A percentile compares a stretch with the other conserved stretches of the same genome.
phyloP scores from a whole-genome alignment of 1,140 invertebrate species.

The Zaprionus tsacasi region DNA sequence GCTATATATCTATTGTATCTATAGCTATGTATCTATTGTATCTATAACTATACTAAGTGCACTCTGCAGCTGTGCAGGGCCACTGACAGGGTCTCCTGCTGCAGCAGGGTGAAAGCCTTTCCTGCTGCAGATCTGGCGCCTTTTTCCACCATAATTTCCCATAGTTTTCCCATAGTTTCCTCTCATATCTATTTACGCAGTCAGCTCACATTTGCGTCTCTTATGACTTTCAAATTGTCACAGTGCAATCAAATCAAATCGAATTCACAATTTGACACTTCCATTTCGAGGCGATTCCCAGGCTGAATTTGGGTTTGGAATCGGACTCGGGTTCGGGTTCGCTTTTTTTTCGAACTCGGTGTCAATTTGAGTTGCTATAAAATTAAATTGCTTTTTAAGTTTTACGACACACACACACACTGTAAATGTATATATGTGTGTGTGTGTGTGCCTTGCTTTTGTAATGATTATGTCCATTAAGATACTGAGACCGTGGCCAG shows the following conservation, averaged over 20 bases:
- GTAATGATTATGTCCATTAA: constrained; percentile 54
- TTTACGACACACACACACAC: constrained; percentile 24
- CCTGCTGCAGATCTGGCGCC: neutral
- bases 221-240: constrained; percentile 25
- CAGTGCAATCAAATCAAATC: constrained; percentile 27
- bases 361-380: constrained; percentile 73
- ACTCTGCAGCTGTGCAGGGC: neutral
- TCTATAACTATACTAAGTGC: neutral
- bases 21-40: too few species aligned
- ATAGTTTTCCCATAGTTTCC: neutral
- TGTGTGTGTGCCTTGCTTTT: constrained; percentile 30
- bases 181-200: neutral
- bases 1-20: too few species aligned
- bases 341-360: constrained; percentile 43
- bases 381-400: constrained; percentile 74
- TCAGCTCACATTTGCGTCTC: constrained; percentile 41
- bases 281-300: constrained; percentile 32
- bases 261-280: constrained; percentile 43
- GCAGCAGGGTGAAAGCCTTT: constrained; percentile 70
- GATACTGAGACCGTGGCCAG: constrained; percentile 7
- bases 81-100: neutral
- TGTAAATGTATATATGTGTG: too few species aligned
- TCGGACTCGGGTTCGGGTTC: neutral
- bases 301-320: constrained; percentile 17
- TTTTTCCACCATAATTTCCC: neutral